Conservation (phyloP, 2,797 vertebrate genomes). For the Phrynocephalus vlangalii region DNA sequence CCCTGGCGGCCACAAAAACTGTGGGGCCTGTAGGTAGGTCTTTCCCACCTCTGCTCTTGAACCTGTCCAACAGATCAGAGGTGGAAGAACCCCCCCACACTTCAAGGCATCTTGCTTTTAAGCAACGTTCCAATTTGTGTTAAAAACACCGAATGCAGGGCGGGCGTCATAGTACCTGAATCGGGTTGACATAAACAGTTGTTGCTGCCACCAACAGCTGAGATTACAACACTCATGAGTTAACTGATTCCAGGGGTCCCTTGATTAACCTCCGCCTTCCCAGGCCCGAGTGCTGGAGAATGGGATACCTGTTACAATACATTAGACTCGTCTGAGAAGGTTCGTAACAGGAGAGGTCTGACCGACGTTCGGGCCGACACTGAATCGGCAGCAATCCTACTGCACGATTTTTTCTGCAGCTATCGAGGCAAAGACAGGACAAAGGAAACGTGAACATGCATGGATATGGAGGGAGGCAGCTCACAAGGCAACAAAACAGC, state of each 20-base stretch:
- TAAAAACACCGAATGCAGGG: constrained; percentile 30
- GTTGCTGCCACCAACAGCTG: constrained; percentile 73
- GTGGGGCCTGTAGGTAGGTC: not conserved
- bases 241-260: constrained; percentile 70
- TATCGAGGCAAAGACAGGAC: constrained; percentile 86
- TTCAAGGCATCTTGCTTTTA: not conserved
- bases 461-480: constrained; percentile 29
- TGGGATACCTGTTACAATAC: constrained; percentile 94
- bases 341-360: constrained; percentile 98
- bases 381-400: constrained; percentile 83
- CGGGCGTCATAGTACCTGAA: constrained; percentile 78
- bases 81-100: not conserved
- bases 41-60: not conserved
- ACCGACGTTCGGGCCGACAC: constrained; percentile 88
- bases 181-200: constrained; percentile 69
- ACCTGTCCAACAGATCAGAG: not conserved
- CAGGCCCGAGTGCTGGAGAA: constrained; percentile 73
- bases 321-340: constrained; percentile 98
- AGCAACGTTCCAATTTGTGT: constrained; percentile 40
- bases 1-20: not conserved
- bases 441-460: constrained; percentile 57
- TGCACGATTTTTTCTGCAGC: constrained; percentile 90
- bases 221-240: constrained; percentile 73
- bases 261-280: constrained; percentile 76
- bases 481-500: not conserved